Percentiles rank a stretch among this genome's conserved stretches.
Conservation (phyloP, 2,888 invertebrate species). For the Polymixis flavicincta region DNA sequence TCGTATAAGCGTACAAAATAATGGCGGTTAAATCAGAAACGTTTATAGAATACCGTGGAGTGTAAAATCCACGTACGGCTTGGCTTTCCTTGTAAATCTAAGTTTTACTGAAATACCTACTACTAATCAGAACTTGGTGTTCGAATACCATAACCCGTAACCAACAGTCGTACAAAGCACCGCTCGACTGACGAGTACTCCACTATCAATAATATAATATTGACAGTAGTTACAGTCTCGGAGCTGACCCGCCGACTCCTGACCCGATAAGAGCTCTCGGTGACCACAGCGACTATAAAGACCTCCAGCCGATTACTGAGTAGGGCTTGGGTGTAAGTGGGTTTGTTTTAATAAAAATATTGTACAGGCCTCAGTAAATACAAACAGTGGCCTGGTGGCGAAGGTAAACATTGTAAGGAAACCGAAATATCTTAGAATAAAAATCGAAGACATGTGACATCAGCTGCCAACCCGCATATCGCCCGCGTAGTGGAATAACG, state of each 20-base stretch:
- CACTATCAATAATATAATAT: constrained; percentile 41
- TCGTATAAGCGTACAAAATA: too few relatives aligned
- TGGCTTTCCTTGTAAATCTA: background rate
- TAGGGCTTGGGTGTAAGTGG: constrained; percentile 34
- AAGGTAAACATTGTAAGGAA: too few relatives aligned
- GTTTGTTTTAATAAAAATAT: background rate
- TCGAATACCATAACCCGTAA: background rate
- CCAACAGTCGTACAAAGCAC: background rate
- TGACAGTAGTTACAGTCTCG: constrained; percentile 42
- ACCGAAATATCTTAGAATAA: too few relatives aligned
- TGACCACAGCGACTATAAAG: constrained; percentile 35
- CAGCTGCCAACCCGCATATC: too few relatives aligned
- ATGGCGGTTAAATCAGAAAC: background rate
- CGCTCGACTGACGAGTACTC: constrained; percentile 11
- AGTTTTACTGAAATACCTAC: too few relatives aligned
- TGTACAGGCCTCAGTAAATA: background rate
- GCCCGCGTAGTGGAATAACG: too few relatives aligned
- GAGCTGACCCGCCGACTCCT: constrained; percentile 52
- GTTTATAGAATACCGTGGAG: background rate
- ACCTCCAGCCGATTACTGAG: constrained; percentile 54
- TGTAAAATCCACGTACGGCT: background rate
- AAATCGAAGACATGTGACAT: too few relatives aligned
- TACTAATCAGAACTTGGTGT: background rate
- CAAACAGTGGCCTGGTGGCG: background rate
- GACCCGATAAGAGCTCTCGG: constrained; percentile 54